Percentiles rank a stretch among this genome's conserved stretches.
These are phyloP conservation scores for Cyrtonyx montezumae DNA, from an alignment of 2,113 vertebrate species.

Conservation along the genomic window DNA sequence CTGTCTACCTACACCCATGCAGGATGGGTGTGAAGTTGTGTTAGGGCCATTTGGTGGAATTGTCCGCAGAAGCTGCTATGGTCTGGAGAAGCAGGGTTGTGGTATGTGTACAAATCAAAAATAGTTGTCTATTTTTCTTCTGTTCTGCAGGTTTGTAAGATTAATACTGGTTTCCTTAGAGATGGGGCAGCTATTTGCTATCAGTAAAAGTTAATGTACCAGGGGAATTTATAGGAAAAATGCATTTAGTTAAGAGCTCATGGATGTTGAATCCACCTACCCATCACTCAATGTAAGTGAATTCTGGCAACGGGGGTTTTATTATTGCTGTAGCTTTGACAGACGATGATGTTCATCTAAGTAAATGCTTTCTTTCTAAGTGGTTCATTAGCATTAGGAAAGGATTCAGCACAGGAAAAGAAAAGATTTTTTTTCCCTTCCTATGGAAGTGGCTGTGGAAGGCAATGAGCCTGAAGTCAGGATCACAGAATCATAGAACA, in stretches of 20 bases:
- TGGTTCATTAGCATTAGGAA: slow-evolving; percentile 65
- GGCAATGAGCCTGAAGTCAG: background rate
- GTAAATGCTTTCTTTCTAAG: slow-evolving; percentile 58
- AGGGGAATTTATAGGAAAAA: slow-evolving; percentile 47
- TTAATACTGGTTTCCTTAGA: slow-evolving; percentile 28
- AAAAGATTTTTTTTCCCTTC: slow-evolving; percentile 2
- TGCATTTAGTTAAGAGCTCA: slow-evolving; percentile 54
- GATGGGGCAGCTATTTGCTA: slow-evolving; percentile 34
- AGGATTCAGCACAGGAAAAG: slow-evolving; percentile 22
- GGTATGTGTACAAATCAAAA: background rate
- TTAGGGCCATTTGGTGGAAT: background rate
- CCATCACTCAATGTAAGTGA: slow-evolving; percentile 58
- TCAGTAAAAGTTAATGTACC: slow-evolving; percentile 43
- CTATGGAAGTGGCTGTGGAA: background rate
- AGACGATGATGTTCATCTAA: slow-evolving; percentile 68
- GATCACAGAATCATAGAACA: background rate
- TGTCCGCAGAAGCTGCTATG: background rate
- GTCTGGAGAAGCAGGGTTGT: background rate
- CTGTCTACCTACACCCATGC: background rate
- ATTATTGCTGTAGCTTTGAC: slow-evolving; percentile 62
- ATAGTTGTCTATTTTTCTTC: background rate
- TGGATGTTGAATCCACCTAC: slow-evolving; percentile 18
- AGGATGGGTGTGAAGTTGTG: background rate
- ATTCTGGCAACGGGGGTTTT: slow-evolving; percentile 64
- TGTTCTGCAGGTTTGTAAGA: slow-evolving; percentile 15